Conservation (phyloP, 2,888 invertebrate species). For the Vannuccia rotundouncinata region DNA sequence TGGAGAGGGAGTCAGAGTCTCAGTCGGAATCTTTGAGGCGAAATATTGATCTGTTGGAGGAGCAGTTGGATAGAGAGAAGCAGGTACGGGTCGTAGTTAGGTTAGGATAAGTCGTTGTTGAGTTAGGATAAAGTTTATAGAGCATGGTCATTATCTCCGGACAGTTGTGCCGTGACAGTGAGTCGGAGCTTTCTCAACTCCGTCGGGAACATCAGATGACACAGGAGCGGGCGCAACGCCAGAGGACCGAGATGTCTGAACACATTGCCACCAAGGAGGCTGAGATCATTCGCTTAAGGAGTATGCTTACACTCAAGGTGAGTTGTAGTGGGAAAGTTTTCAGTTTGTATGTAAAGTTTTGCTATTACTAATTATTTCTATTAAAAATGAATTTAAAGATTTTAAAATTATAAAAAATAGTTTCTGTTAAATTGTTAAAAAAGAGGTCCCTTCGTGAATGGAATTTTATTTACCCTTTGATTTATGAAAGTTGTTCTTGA, state of each 20-base stretch:
- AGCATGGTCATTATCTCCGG: no score
- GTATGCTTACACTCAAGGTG: constrained; percentile 17
- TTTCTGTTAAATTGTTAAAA: no score
- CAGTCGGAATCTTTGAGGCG: constrained; percentile 56
- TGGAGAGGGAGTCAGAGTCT: constrained; percentile 58
- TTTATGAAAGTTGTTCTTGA: no score
- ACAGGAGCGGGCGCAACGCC: constrained; percentile 22
- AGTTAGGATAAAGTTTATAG: no score
- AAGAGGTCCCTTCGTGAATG: no score
- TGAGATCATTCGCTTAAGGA: constrained; percentile 24
- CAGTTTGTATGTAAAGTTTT: no score
- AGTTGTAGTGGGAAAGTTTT: not conserved
- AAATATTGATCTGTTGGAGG: constrained; percentile 58
- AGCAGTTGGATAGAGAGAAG: constrained; percentile 57
- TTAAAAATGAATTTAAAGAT: no score
- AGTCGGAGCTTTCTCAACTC: constrained; percentile 5
- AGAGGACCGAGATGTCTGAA: constrained; percentile 30
- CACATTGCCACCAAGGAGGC: constrained; percentile 22
- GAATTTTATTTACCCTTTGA: no score
- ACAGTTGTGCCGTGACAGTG: not conserved
- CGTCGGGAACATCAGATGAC: constrained; percentile 10
- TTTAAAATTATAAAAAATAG: no score
- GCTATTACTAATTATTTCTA: no score
- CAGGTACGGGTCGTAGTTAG: constrained; percentile 54
- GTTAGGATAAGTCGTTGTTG: no score